Conservation (phyloP, 2,113 vertebrate species). For the Chamaetylas fuelleborni region DNA sequence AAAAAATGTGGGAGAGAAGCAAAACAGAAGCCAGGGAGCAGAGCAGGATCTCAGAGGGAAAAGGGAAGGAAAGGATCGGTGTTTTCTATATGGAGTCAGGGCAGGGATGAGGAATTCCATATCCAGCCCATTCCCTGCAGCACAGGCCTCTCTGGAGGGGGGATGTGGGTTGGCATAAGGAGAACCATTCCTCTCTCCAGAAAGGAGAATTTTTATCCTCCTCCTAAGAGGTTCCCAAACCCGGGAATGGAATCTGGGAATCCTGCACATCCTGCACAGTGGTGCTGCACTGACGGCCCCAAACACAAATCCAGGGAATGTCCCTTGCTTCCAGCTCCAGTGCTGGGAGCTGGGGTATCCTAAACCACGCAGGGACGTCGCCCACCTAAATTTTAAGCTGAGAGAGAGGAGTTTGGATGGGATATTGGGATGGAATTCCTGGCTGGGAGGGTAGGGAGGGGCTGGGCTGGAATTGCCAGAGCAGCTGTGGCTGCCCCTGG, state of each 20-base stretch:
- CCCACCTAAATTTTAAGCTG: rapidly evolving
- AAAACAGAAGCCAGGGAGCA: background rate
- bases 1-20: background rate
- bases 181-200: background rate
- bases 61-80: rapidly evolving
- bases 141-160: background rate
- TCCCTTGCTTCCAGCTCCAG: rapidly evolving
- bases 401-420: background rate
- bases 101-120: background rate
- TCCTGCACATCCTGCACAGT: rapidly evolving
- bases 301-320: rapidly evolving
- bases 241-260: rapidly evolving
- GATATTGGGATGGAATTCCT: background rate
- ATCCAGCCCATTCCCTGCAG: background rate
- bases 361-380: rapidly evolving
- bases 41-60: background rate
- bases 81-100: rapidly evolving
- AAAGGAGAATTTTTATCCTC: background rate
- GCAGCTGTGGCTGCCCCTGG: background rate
- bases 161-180: background rate
- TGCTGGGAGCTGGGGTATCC: rapidly evolving
- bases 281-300: background rate
- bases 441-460: background rate
- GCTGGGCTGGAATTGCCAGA: background rate
- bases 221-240: rapidly evolving